Base-by-base conservation (phyloP, 2,888 invertebrate genomes). In the Podotricha telesiphe region DNA sequence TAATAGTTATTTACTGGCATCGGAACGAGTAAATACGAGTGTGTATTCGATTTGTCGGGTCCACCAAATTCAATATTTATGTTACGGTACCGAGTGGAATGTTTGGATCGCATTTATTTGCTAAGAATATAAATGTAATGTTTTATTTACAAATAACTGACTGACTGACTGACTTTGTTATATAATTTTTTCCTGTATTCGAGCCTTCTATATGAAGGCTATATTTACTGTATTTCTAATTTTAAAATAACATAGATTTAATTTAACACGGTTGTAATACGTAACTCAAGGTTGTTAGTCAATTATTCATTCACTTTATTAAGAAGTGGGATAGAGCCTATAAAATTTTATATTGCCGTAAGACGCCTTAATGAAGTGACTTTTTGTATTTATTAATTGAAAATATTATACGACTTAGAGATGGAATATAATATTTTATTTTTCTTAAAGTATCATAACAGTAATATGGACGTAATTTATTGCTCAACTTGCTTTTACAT, bases 1-100 rank as follows among this genome's bases (percentile, higher is more conserved):
- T 79, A 78, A 80, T 80, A 80, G 79, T 75, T 74, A 72, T 74
- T 72, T 74, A 72, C 76, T 67, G 59, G 68, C 55, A 69, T 71
- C 68, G 74, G 69, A 73, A 74, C 73, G 74, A 75, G 71, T 71
- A 78, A 76, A 78, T 73, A 76, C 72, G 69, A 66, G 65, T 65
- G 76, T 72, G 72, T 70, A 73, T 74, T 72, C 72, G 74, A 75
- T 76, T 75, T 76, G 75, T 61, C 48, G 69, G 62, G 58, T 59
- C 68, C 34, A 67, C 71, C 69, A 68, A 58, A 65, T 48, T 65
- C 73, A 74, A 75, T 76, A 76, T 76, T 76, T 75, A 71, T 75
- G 68, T 73, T 71, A 67, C 69, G 63, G 69, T 61, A 53, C 50
- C 61, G 15, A 67, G 47, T 68, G 56, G 59, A 51, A 48, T 59